These are phyloP conservation scores for Drosophila baimaii DNA, from an alignment of 1,140 invertebrate species.

Conservation along the genomic window DNA sequence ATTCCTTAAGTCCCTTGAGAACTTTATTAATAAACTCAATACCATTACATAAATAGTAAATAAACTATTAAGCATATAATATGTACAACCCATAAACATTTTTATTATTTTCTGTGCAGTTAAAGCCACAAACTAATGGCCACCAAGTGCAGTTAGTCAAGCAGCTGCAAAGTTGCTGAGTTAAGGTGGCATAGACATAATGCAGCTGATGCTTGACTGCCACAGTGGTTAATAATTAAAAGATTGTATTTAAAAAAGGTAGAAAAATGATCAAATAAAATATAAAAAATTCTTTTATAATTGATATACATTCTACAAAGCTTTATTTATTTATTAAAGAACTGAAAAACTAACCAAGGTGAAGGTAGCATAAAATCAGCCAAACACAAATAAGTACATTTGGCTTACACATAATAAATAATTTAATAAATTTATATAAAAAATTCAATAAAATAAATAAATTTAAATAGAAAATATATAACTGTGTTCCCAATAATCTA, in stretches of 20 bases:
- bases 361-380: background rate
- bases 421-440: no score
- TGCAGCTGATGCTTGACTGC: slow-evolving; percentile 25
- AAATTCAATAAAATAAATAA: background rate
- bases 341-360: background rate
- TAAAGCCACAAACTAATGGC: slow-evolving; percentile 62
- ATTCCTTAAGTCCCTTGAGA: no score
- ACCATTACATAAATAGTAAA: background rate
- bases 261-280: background rate
- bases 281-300: no score
- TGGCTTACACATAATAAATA: no score
- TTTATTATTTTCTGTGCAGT: background rate
- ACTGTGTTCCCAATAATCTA: background rate
- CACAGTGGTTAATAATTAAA: slow-evolving; percentile 21
- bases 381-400: background rate
- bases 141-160: slow-evolving; percentile 71
- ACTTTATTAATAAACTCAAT: no score
- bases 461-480: background rate
- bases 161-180: slow-evolving; percentile 72
- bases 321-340: background rate
- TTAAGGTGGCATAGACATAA: slow-evolving; percentile 47
- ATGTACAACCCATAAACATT: background rate
- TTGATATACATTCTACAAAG: background rate
- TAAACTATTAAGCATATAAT: background rate
- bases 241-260: background rate